Evolutionary conservation across 2,888 invertebrate genomes (phyloP), one percentile per base, ranked within the genome.

Genomic region (Liposcelis brunnea): DNA sequence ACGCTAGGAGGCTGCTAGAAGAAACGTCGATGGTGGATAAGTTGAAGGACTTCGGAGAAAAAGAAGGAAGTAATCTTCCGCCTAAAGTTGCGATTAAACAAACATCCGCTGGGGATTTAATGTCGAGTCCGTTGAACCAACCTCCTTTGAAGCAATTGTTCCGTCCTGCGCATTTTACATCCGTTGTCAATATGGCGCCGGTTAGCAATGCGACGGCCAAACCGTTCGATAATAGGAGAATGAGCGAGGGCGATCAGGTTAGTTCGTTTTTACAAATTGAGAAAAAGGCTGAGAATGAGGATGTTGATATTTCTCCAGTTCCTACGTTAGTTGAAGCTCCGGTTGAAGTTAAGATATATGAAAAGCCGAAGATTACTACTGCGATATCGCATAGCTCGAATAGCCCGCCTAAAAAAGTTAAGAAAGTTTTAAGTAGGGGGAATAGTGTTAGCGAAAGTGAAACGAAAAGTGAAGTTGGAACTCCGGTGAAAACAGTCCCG

Each of bases 1-100:
- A 79, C 54, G 87, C 87, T 1, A 69, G 86, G 38, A 73, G 77
- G 47, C 72, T 81, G 56, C 74, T 85, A 52, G 80, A 83, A 60
- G 74, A 77, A 54, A 70, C 40, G 40, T 15, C 34, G 37, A 8
- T 40, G 15, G 6, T 10, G 6, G 40, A 40, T 40, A 19, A 19
- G 11, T 6, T 19, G 7, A 16, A 26, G 8, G 26, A 26, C 8
- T 4, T 4, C 5, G 26, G 4, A 4, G 12, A 16, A 19, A 19
- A 47, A 19, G 32, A 36, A 11, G 31, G 19, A 36, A n/a, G 19
- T 2, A 33, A 34, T 21, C 33, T 11, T 15, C 21, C 42, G 2
- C 42, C 35, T 14, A 10, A 43, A 54, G 53, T 53, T 2, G 53
- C 65, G 32, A 64, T 62, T 50, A 70, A 66, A 53, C 66, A 70